A percentile compares a stretch with the other conserved stretches of the same genome.
Evolutionary conservation across 2,888 invertebrate genomes (phyloP).

Genomic region (Drosophila subsilvestris): DNA sequence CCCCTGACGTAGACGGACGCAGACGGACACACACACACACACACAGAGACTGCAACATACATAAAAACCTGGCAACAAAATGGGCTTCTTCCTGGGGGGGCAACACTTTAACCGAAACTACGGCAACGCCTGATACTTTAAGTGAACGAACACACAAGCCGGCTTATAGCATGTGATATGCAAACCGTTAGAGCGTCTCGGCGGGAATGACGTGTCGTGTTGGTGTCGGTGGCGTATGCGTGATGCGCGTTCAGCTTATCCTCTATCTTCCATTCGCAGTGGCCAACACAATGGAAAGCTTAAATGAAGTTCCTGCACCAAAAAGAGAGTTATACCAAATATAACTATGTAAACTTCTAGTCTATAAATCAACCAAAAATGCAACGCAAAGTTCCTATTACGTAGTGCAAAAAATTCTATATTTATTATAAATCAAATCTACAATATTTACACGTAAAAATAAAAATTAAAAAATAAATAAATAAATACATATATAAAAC

Average conservation of each 20-base stretch:
- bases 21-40: slow-evolving; percentile 58
- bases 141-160: slow-evolving; percentile 5
- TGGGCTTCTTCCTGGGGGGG: slow-evolving; percentile 51
- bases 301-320: slow-evolving; percentile 60
- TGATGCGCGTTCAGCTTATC: slow-evolving; percentile 17
- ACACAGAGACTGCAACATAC: slow-evolving; percentile 9
- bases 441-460: slow-evolving; percentile 8
- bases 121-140: slow-evolving; percentile 18
- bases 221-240: slow-evolving; percentile 44
- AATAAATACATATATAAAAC: not conserved
- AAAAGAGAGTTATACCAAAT: not conserved
- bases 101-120: slow-evolving; percentile 29
- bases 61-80: slow-evolving; percentile 17
- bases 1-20: slow-evolving; percentile 48
- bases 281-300: not conserved
- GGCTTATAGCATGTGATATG: slow-evolving; percentile 26
- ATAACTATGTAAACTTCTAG: slow-evolving; percentile 18
- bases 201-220: not conserved
- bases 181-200: slow-evolving; percentile 3
- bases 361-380: slow-evolving; percentile 5
- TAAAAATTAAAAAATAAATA: slow-evolving; percentile 24
- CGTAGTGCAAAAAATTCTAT: slow-evolving; percentile 42
- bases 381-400: slow-evolving; percentile 63
- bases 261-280: not conserved
- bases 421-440: slow-evolving; percentile 3